Percentiles rank a stretch among this genome's conserved stretches.
Evolutionary conservation across 2,888 invertebrate species (phyloP).

Genomic region (Oscheius sp.): DNA sequence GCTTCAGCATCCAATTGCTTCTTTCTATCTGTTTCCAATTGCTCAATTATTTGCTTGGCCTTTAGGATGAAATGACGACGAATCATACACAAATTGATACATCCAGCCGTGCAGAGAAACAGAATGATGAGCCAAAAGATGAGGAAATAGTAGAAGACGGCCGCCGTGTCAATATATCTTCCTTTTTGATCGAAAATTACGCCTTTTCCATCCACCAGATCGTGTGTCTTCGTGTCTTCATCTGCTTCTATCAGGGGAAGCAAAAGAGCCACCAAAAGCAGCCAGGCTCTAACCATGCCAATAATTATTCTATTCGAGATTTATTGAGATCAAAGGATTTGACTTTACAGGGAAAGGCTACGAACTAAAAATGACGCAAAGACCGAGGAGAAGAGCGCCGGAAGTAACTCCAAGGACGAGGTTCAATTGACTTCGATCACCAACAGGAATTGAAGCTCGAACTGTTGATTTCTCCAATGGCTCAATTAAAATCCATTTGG

Average conservation of each 20-base stretch:
- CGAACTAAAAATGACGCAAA: not conserved
- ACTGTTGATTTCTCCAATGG: constrained; percentile 16
- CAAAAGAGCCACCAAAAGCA: no score
- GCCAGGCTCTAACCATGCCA: no score
- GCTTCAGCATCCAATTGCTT: not conserved
- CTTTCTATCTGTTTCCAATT: not conserved
- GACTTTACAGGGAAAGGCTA: no score
- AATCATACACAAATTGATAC: not conserved
- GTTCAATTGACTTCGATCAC: not conserved
- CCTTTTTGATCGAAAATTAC: no score
- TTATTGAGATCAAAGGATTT: no score
- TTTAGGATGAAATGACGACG: not conserved
- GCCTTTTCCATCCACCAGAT: no score
- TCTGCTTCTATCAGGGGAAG: no score
- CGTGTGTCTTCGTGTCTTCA: no score
- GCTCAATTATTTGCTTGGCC: not conserved
- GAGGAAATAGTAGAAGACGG: no score
- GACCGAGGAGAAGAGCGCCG: not conserved
- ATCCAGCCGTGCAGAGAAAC: not conserved
- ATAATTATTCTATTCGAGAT: no score
- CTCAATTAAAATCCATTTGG: constrained; percentile 26
- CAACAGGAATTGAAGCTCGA: constrained; percentile 9
- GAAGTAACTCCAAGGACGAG: not conserved
- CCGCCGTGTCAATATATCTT: no score
- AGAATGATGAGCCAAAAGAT: not conserved